Evolutionary conservation across 2,797 vertebrate genomes (phyloP).

Genomic region (Saxicola maurus): DNA sequence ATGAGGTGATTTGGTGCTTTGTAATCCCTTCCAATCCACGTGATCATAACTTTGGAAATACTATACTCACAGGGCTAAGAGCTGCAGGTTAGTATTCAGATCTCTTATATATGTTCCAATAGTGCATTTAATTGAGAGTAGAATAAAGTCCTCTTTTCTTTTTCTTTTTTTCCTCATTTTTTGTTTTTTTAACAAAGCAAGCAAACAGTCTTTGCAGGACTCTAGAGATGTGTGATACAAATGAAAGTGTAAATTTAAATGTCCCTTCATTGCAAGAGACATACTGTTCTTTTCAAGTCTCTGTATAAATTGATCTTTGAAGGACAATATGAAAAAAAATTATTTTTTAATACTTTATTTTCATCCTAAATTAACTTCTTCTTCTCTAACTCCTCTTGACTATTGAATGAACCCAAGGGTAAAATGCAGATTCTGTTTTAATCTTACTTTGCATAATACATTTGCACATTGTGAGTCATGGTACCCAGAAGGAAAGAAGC

Average conservation of each 20-base stretch:
- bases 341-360: slow-evolving; percentile 53
- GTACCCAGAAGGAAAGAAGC: slow-evolving; percentile 56
- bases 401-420: slow-evolving; percentile 58
- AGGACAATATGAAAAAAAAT: not conserved
- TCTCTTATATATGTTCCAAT: not conserved
- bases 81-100: not conserved
- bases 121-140: not conserved
- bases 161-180: accelerated
- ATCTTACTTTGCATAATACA: slow-evolving; percentile 67
- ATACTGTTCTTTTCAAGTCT: not conserved
- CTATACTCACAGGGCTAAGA: not conserved
- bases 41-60: slow-evolving; percentile 42
- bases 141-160: not conserved
- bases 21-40: slow-evolving; percentile 48
- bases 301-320: not conserved
- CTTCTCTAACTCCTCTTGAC: slow-evolving; percentile 56
- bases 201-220: not conserved
- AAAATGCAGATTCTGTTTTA: slow-evolving; percentile 64
- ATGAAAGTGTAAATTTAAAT: not conserved
- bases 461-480: slow-evolving; percentile 61
- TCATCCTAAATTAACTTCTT: slow-evolving; percentile 62
- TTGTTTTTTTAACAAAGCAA: not conserved
- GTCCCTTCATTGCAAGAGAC: not conserved
- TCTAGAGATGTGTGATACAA: not conserved
- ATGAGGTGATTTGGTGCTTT: slow-evolving; percentile 33